A percentile compares a stretch with the other conserved stretches of the same genome.
phyloP scores from a whole-genome alignment of 2,888 invertebrate species.

The Eledona agricola region DNA sequence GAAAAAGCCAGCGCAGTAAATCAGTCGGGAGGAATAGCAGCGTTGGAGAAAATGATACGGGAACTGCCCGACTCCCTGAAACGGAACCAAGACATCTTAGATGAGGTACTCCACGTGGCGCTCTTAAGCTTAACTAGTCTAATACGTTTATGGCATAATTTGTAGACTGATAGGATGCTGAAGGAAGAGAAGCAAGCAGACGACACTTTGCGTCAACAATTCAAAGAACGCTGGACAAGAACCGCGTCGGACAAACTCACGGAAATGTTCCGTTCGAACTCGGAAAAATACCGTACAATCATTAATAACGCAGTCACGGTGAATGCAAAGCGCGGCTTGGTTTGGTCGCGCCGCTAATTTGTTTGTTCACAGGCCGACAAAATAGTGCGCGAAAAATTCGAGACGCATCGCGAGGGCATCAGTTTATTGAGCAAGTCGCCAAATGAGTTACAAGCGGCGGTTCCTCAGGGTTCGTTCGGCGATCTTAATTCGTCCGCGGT shows the following conservation, averaged over 20 bases:
- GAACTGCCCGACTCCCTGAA: conserved; percentile 91
- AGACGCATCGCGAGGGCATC: conserved; percentile 79
- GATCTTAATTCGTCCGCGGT: conserved; percentile 70
- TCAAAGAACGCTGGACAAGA: conserved; percentile 92
- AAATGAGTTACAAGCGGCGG: conserved; percentile 72
- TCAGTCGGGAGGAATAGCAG: conserved; percentile 78
- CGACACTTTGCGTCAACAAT: conserved; percentile 85
- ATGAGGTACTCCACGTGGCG: too few relatives aligned
- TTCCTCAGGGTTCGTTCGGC: conserved; percentile 73
- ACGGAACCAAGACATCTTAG: conserved; percentile 92
- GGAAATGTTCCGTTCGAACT: conserved; percentile 86
- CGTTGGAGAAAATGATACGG: conserved; percentile 76
- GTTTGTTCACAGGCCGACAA: conserved; percentile 68
- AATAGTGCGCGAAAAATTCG: conserved; percentile 88
- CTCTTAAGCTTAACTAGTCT: too few relatives aligned
- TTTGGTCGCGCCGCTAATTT: conserved; percentile 1
- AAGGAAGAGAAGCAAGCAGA: conserved; percentile 94
- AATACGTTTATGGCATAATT: too few relatives aligned
- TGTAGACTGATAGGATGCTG: conserved; percentile 79
- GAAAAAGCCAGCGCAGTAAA: conserved; percentile 85
- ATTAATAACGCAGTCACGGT: conserved; percentile 85
- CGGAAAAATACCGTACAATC: conserved; percentile 92
- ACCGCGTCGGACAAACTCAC: conserved; percentile 89
- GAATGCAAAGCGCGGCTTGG: conserved; percentile 12
- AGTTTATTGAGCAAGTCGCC: conserved; percentile 81